phyloP scores from a whole-genome alignment of 2,888 invertebrate species.

The Marronus borbonicus region DNA sequence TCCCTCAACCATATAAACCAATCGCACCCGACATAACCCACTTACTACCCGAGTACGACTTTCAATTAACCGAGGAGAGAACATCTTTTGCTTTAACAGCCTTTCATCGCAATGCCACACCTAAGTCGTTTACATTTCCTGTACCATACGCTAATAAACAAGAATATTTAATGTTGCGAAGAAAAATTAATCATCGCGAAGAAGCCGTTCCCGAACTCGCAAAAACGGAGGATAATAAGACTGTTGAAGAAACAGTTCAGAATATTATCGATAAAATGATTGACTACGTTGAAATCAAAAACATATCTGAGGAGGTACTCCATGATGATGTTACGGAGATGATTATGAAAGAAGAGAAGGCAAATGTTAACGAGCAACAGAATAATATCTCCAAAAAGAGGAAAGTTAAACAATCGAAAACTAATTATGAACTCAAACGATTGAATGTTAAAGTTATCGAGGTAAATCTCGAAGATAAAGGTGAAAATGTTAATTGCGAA shows the following conservation, averaged over 20 bases:
- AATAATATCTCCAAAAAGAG: conserved; percentile 33
- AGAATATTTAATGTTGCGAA: conserved; percentile 72
- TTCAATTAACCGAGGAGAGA: conserved; percentile 71
- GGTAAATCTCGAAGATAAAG: conserved; percentile 65
- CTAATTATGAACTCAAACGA: conserved; percentile 73
- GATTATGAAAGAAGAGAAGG: conserved; percentile 29
- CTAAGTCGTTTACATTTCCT: conserved; percentile 66
- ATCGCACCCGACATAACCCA: conserved; percentile 70
- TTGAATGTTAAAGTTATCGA: conserved; percentile 80
- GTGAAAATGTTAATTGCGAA: conserved; percentile 67
- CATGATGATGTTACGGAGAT: conserved; percentile 61
- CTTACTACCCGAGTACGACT: conserved; percentile 68
- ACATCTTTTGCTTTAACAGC: conserved; percentile 75
- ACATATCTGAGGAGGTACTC: conserved; percentile 62
- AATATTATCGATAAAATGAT: conserved; percentile 58
- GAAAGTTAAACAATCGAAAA: conserved; percentile 53
- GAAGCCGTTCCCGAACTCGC: not conserved
- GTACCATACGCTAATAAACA: conserved; percentile 76
- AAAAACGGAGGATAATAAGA: conserved; percentile 33
- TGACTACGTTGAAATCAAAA: conserved; percentile 62
- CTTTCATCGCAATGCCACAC: conserved; percentile 66
- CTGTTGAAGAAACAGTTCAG: conserved; percentile 66
- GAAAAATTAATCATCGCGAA: conserved; percentile 44
- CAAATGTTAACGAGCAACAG: conserved; percentile 38
- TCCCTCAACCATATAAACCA: conserved; percentile 70